Evolutionary conservation across 2,113 vertebrate species (phyloP).

Genomic region (Ornithorhynchus anatinus): DNA sequence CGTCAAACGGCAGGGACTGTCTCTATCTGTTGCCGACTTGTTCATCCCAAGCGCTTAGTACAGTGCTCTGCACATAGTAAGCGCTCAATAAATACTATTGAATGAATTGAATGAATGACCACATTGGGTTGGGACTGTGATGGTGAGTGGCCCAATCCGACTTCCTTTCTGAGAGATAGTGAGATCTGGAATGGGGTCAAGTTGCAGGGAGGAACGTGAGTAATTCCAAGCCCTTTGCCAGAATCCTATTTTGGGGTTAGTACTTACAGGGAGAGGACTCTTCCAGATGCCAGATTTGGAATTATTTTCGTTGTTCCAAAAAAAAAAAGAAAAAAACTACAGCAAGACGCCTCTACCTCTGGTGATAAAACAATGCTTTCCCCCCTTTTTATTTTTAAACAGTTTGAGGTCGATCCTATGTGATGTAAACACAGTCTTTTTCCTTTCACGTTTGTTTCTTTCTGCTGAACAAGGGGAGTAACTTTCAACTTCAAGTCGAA

Average conservation of each 20-base stretch:
- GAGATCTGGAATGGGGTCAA: too few relatives aligned
- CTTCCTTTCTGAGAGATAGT: too few relatives aligned
- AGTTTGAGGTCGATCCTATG: not conserved
- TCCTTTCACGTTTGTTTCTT: constrained; percentile 22
- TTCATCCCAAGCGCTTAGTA: too few relatives aligned
- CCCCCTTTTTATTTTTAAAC: not conserved
- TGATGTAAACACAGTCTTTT: not conserved
- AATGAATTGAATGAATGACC: too few relatives aligned
- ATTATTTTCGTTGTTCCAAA: not conserved
- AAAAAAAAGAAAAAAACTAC: not conserved
- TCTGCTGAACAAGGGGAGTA: not conserved
- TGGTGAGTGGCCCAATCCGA: too few relatives aligned
- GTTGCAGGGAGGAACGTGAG: too few relatives aligned
- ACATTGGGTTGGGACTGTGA: too few relatives aligned
- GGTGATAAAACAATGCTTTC: not conserved
- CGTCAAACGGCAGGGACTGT: too few relatives aligned
- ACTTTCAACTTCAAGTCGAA: constrained; percentile 2
- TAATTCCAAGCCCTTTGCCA: too few relatives aligned
- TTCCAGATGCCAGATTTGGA: not conserved
- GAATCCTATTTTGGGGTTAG: not conserved
- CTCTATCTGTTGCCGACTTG: too few relatives aligned
- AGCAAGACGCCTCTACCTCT: not conserved
- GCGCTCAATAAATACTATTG: too few relatives aligned
- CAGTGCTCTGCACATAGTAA: too few relatives aligned
- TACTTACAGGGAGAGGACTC: not conserved